phyloP scores from a whole-genome alignment of 2,888 invertebrate genomes.

The Agrilus cyanescens region DNA sequence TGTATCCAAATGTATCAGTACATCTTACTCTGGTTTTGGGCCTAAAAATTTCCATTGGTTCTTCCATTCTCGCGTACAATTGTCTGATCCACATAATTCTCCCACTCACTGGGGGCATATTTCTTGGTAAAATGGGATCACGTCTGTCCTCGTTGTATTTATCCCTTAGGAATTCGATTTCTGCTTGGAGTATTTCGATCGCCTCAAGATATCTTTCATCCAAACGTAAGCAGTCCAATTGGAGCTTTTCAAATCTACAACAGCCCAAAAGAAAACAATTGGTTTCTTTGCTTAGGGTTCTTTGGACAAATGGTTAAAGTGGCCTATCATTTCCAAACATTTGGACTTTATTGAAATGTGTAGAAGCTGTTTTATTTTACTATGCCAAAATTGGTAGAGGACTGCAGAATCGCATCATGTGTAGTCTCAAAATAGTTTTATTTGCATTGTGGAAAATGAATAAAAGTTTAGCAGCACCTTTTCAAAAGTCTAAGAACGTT shows the following conservation, averaged over 20 bases:
- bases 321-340: too few relatives aligned
- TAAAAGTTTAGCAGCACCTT: too few relatives aligned
- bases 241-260: slow-evolving; percentile 58
- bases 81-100: slow-evolving; percentile 76
- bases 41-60: slow-evolving; percentile 57
- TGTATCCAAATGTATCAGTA: too few relatives aligned
- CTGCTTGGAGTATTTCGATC: slow-evolving; percentile 51
- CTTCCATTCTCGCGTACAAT: slow-evolving; percentile 57
- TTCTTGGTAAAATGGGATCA: slow-evolving; percentile 58
- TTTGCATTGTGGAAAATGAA: too few relatives aligned
- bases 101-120: slow-evolving; percentile 70
- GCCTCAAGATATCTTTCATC: slow-evolving; percentile 65
- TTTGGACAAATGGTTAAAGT: too few relatives aligned
- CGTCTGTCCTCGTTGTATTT: slow-evolving; percentile 68
- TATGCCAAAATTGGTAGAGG: too few relatives aligned
- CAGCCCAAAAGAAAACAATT: not conserved
- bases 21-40: slow-evolving; percentile 26
- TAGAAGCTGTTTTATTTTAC: too few relatives aligned
- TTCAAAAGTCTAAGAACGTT: slow-evolving; percentile 29
- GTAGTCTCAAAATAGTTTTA: too few relatives aligned
- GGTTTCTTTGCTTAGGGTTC: too few relatives aligned
- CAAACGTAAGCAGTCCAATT: slow-evolving; percentile 58
- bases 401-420: too few relatives aligned
- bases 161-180: slow-evolving; percentile 60
- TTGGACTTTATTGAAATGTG: too few relatives aligned